Evolutionary conservation across 2,888 invertebrate species (phyloP).

Genomic region (Drosophila meridiana): DNA sequence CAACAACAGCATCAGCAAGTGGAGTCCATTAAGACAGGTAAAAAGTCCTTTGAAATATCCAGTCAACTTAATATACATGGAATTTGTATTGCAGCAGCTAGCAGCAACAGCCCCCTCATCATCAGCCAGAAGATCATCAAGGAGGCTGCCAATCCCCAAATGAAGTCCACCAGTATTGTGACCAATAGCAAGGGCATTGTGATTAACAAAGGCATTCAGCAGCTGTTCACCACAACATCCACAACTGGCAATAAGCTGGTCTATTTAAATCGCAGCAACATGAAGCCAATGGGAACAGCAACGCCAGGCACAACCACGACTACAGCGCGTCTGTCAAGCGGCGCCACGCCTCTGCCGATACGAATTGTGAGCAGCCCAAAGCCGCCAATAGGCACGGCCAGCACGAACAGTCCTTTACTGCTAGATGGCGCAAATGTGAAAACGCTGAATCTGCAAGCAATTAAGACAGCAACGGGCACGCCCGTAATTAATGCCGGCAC

Average conservation of each 20-base stretch:
- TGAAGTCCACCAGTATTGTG: constrained; percentile 33
- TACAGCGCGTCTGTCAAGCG: constrained; percentile 73
- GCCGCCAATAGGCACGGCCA: constrained; percentile 17
- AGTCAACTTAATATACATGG: neutral
- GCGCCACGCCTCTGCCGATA: constrained; percentile 66
- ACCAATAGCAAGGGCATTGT: constrained; percentile 67
- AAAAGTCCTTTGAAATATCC: neutral
- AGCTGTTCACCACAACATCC: constrained; percentile 59
- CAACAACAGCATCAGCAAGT: constrained; percentile 17
- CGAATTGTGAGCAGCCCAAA: constrained; percentile 56
- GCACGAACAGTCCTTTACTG: constrained; percentile 37
- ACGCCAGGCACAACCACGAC: constrained; percentile 52
- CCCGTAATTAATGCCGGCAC: constrained; percentile 21
- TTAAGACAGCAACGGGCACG: constrained; percentile 40
- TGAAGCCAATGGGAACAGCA: constrained; percentile 82
- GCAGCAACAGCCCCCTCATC: constrained; percentile 67
- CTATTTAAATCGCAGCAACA: constrained; percentile 83
- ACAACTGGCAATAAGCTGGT: constrained; percentile 81
- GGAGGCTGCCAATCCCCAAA: constrained; percentile 58
- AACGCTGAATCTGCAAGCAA: constrained; percentile 60
- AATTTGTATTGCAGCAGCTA: constrained; percentile 23
- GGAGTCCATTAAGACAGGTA: constrained; percentile 51
- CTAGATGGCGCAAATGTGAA: constrained; percentile 51
- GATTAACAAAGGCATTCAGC: constrained; percentile 74
- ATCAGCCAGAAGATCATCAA: constrained; percentile 82